A percentile compares a stretch with the other conserved stretches of the same genome.
Evolutionary conservation across 2,797 vertebrate genomes (phyloP).

Genomic region (Eidolon dupreanum): DNA sequence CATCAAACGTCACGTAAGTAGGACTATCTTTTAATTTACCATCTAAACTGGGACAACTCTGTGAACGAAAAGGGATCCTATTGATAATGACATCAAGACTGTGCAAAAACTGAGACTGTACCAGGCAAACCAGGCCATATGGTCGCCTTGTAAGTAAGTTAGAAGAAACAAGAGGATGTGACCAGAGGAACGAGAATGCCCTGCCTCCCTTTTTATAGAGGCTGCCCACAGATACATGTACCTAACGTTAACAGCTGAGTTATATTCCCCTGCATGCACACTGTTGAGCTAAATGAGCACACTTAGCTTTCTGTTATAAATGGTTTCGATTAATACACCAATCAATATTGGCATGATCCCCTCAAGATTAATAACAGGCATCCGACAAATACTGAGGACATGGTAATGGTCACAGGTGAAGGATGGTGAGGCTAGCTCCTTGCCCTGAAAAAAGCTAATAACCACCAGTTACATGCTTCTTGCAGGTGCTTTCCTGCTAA

Average conservation of each 20-base stretch:
- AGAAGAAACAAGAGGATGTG: background rate
- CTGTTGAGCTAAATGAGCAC: background rate
- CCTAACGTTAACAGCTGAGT: background rate
- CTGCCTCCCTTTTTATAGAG: background rate
- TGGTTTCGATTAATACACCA: background rate
- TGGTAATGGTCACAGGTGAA: background rate
- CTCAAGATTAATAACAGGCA: conserved; percentile 1
- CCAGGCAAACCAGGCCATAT: background rate
- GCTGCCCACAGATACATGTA: background rate
- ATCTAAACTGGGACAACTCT: background rate
- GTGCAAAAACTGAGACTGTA: background rate
- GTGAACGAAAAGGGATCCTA: background rate
- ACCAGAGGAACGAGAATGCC: background rate
- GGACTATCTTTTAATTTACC: background rate
- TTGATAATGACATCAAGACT: background rate
- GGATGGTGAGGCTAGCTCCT: background rate
- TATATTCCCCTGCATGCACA: background rate
- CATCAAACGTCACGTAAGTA: background rate
- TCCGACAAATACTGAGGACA: background rate
- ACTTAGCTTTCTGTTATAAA: background rate
- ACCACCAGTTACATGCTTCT: background rate
- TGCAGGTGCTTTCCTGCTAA: background rate
- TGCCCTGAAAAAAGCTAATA: conserved; percentile 29
- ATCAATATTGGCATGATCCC: background rate
- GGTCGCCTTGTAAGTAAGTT: background rate